phyloP scores from a whole-genome alignment of 2,888 invertebrate species.

The Linhomoeus sp. region DNA sequence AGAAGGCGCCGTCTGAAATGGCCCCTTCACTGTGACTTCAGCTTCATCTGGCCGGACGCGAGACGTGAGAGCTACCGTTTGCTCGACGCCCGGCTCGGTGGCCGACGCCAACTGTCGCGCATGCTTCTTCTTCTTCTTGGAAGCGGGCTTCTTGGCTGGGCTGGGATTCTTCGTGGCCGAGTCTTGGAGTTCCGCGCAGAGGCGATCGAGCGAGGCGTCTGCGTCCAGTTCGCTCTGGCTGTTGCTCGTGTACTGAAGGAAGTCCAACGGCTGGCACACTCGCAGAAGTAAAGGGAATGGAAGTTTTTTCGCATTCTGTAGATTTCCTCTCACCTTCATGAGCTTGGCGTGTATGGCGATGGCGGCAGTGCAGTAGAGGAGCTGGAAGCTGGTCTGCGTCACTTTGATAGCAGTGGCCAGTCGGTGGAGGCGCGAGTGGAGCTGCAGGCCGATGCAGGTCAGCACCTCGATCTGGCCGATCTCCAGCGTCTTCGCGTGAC shows the following conservation, averaged over 20 bases:
- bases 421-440: slow-evolving; percentile 68
- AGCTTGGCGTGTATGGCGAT: slow-evolving; percentile 71
- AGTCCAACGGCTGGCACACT: neutral
- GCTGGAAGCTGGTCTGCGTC: slow-evolving; percentile 81
- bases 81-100: too few species aligned
- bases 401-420: slow-evolving; percentile 65
- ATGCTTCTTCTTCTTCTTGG: neutral
- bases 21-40: too few species aligned
- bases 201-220: slow-evolving; percentile 1
- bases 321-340: slow-evolving; percentile 8
- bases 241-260: neutral
- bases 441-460: slow-evolving; percentile 76
- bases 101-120: too few species aligned
- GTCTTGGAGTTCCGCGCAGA: slow-evolving; percentile 6
- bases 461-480: slow-evolving; percentile 89
- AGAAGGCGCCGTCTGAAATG: too few species aligned
- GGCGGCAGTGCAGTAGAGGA: slow-evolving; percentile 65
- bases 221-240: neutral
- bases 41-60: too few species aligned
- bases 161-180: neutral
- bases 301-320: neutral
- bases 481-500: slow-evolving; percentile 87
- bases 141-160: neutral
- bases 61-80: too few species aligned
- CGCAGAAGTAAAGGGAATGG: neutral